phyloP scores from a whole-genome alignment of 2,797 vertebrate species.

The Oreochromis mossambicus region DNA sequence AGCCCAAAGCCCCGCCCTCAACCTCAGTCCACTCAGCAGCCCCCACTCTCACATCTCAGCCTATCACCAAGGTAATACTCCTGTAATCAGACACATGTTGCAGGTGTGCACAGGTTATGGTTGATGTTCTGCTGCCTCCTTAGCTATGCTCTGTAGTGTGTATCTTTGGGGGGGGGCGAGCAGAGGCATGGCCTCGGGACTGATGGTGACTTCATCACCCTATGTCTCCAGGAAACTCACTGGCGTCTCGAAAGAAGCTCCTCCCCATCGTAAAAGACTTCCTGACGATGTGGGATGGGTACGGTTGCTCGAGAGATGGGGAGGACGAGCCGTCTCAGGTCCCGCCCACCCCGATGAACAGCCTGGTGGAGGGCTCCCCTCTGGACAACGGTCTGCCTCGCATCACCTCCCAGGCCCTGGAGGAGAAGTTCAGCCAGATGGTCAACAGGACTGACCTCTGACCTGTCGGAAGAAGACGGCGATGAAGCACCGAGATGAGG shows the following conservation, averaged over 20 bases:
- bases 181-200: neutral
- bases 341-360: slow-evolving; percentile 93
- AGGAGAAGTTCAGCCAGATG: slow-evolving; percentile 85
- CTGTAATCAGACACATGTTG: neutral
- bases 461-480: neutral
- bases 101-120: neutral
- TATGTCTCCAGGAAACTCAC: slow-evolving; percentile 69
- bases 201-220: neutral
- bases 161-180: neutral
- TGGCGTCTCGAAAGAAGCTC: slow-evolving; percentile 85
- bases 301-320: slow-evolving; percentile 2
- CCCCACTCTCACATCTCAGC: slow-evolving; percentile 69
- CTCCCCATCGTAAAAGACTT: slow-evolving; percentile 84
- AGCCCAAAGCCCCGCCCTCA: slow-evolving; percentile 70
- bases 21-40: slow-evolving; percentile 72
- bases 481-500: neutral
- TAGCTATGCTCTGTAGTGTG: neutral
- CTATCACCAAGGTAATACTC: slow-evolving; percentile 66
- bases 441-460: slow-evolving; percentile 35
- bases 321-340: slow-evolving; percentile 61
- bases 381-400: slow-evolving; percentile 83
- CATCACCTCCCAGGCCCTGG: slow-evolving; percentile 80
- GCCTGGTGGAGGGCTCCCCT: slow-evolving; percentile 91
- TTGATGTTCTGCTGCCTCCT: neutral
- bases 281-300: slow-evolving; percentile 59